Percentiles rank a stretch among this genome's conserved stretches.
phyloP scores from a whole-genome alignment of 2,888 invertebrate species.

The Pristionchus maxplancki region DNA sequence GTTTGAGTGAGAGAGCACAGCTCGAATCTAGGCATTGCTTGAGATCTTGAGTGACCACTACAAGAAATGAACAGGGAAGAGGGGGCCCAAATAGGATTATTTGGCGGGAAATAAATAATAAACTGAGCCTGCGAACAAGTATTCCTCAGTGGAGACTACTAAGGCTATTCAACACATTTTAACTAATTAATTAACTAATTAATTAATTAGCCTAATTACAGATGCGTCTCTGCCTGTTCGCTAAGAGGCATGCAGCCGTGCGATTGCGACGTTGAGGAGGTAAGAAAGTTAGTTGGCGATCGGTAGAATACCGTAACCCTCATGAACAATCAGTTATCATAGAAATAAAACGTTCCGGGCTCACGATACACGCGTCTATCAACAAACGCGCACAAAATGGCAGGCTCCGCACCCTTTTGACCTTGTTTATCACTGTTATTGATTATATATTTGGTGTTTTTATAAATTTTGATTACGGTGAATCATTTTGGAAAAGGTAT shows the following conservation, averaged over 20 bases:
- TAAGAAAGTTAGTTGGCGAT: neutral
- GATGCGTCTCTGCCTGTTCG: slow-evolving; percentile 75
- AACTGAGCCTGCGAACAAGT: neutral
- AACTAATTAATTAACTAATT: neutral
- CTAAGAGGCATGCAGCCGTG: slow-evolving; percentile 74
- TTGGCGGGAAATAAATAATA: neutral
- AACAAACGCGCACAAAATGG: no score
- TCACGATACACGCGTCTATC: no score
- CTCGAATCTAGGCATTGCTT: no score
- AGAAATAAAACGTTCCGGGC: no score
- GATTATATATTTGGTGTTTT: no score
- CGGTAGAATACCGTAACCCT: neutral
- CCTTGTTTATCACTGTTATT: no score
- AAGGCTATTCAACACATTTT: no score
- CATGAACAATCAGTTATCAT: neutral
- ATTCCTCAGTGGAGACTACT: no score
- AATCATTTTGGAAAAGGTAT: no score
- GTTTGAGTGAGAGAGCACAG: no score
- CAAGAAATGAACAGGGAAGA: neutral
- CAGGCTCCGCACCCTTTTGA: no score
- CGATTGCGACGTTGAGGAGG: slow-evolving; percentile 75
- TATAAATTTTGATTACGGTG: no score
- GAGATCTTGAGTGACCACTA: neutral
- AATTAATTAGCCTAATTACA: slow-evolving; percentile 53
- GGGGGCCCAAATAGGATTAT: neutral